phyloP scores from a whole-genome alignment of 2,113 vertebrate genomes.

The Sula dactylatra region DNA sequence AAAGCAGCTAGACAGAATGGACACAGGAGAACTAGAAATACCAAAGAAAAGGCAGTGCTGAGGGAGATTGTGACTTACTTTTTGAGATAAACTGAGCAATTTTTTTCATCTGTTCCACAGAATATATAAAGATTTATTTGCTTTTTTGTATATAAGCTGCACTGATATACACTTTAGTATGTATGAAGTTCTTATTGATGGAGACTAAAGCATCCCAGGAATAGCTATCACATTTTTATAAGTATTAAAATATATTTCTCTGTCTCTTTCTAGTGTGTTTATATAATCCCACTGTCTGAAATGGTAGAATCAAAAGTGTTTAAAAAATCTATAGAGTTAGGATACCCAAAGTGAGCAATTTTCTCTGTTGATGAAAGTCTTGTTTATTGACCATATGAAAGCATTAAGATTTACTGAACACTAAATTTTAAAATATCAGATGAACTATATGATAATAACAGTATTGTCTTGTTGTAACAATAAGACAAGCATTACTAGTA shows the following conservation, averaged over 20 bases:
- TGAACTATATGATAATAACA: background rate
- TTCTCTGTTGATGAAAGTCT: background rate
- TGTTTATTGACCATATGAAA: background rate
- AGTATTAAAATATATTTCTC: background rate
- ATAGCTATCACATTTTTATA: background rate
- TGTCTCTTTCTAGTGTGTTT: background rate
- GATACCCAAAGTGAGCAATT: background rate
- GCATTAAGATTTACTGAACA: background rate
- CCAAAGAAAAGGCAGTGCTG: background rate
- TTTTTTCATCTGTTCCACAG: background rate
- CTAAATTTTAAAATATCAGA: background rate
- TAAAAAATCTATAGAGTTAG: background rate
- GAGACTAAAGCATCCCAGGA: background rate
- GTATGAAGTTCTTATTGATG: background rate
- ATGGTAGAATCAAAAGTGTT: background rate
- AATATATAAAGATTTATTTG: background rate
- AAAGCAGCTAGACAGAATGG: background rate
- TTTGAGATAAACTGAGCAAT: background rate
- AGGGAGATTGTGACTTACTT: background rate
- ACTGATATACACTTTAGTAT: background rate
- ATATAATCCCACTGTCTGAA: background rate
- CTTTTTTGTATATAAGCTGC: background rate
- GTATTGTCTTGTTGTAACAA: background rate
- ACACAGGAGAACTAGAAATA: background rate
- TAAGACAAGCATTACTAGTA: background rate